phyloP scores from a whole-genome alignment of 1,140 invertebrate species.

The Cepaea nemoralis region DNA sequence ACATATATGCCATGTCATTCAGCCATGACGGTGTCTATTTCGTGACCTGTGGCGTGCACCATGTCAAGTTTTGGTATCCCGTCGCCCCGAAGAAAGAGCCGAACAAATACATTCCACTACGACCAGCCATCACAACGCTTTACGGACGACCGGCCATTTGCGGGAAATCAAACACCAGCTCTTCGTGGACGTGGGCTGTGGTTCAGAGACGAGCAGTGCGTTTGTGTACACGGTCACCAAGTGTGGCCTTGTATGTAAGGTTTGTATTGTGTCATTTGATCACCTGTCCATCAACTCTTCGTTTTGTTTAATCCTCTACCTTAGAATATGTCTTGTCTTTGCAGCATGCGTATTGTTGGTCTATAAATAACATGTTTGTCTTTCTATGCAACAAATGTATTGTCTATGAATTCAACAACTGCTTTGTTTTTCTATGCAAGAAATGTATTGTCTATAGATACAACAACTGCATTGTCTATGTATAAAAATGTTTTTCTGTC shows the following conservation, averaged over 20 bases:
- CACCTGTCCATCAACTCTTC: neutral
- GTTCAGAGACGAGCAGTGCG: neutral
- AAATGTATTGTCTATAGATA: no score
- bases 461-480: no score
- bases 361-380: no score
- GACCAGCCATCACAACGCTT: neutral
- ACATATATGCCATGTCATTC: constrained; percentile 18
- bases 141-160: constrained; percentile 19
- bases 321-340: no score
- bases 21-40: neutral
- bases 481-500: no score
- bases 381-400: no score
- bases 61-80: constrained; percentile 29
- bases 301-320: neutral
- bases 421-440: no score
- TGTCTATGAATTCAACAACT: no score
- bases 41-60: constrained; percentile 11
- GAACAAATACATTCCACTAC: neutral
- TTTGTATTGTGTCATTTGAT: neutral
- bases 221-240: constrained; percentile 15
- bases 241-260: constrained; percentile 32
- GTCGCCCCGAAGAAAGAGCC: neutral
- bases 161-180: neutral
- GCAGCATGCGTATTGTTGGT: no score
- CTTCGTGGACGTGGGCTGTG: constrained; percentile 20